Conservation (phyloP, 64 coral and sea anemone genomes). For the Montipora foliosa region DNA sequence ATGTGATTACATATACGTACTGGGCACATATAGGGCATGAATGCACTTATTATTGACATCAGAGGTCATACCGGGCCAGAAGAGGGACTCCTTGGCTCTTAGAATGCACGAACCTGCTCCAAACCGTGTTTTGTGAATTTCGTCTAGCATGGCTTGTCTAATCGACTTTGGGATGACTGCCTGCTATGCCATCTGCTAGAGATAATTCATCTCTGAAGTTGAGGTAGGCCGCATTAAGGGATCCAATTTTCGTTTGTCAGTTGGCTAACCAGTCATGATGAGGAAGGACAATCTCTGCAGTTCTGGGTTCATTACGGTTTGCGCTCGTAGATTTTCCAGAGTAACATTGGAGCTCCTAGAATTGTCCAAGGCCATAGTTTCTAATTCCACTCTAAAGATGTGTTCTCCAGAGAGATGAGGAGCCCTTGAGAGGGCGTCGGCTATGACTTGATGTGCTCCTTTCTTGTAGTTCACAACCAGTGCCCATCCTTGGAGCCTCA, state of each 20-base stretch:
- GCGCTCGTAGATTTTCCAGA: background rate
- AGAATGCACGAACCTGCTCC: background rate
- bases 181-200: constrained; percentile 11
- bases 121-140: constrained; percentile 12
- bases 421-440: background rate
- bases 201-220: constrained; percentile 42
- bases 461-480: constrained; percentile 21
- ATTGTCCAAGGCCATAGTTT: background rate
- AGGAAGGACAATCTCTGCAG: constrained; percentile 12
- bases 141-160: constrained; percentile 4
- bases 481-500: constrained; percentile 22
- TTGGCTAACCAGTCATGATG: constrained; percentile 6
- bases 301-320: background rate
- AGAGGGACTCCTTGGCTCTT: too few species aligned
- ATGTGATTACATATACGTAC: too few species aligned
- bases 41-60: too few species aligned
- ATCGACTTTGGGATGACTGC: constrained; percentile 20
- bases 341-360: constrained; percentile 3
- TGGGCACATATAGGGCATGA: too few species aligned
- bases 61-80: too few species aligned
- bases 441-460: constrained; percentile 13
- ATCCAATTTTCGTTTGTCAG: background rate
- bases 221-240: background rate
- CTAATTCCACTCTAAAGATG: constrained; percentile 7
- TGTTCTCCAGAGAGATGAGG: constrained; percentile 6